phyloP scores from a whole-genome alignment of 2,113 vertebrate species.

The Madoqua kirkii region DNA sequence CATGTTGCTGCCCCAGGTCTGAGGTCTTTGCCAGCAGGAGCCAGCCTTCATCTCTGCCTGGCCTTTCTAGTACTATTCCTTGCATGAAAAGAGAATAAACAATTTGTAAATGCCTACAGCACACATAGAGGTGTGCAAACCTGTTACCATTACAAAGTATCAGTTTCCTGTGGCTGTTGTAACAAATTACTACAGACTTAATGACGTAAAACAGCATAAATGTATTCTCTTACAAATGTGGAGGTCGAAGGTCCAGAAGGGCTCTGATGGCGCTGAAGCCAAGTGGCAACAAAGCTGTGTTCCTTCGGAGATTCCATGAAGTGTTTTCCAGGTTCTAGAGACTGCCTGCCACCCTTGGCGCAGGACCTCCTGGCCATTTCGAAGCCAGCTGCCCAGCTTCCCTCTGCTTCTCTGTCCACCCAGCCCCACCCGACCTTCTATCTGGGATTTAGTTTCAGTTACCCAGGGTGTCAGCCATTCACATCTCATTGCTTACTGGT shows the following conservation, averaged over 20 bases:
- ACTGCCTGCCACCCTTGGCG: neutral
- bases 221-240: neutral
- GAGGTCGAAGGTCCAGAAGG: neutral
- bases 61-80: neutral
- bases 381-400: rapidly evolving
- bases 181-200: neutral
- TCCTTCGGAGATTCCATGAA: neutral
- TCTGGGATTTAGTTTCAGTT: neutral
- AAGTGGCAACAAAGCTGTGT: neutral
- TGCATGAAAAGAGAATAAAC: neutral
- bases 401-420: too few relatives aligned
- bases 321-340: neutral
- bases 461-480: neutral
- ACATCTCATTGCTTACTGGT: neutral
- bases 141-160: neutral
- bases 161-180: neutral
- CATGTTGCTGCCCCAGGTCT: neutral
- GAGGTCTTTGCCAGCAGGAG: neutral
- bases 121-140: neutral
- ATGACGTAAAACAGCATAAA: rapidly evolving
- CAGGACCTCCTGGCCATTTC: too few relatives aligned
- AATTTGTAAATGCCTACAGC: neutral
- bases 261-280: rapidly evolving
- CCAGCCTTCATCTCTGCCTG: neutral
- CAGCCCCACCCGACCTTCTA: too few relatives aligned